Conservation (phyloP, 1,140 invertebrate genomes). For the Aphaenogaster rudis region DNA sequence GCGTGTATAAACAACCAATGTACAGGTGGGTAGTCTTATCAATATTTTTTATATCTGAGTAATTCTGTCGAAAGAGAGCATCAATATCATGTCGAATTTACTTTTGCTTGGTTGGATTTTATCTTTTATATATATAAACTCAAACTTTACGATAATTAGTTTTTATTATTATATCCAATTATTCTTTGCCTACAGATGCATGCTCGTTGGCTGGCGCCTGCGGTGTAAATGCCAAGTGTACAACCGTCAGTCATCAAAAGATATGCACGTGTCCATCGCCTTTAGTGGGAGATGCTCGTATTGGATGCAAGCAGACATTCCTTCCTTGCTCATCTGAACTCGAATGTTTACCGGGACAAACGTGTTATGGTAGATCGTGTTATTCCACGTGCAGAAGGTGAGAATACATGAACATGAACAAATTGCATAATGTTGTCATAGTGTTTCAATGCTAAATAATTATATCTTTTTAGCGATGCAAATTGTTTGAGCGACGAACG, state of each 20-base stretch:
- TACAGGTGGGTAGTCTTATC: constrained; percentile 81
- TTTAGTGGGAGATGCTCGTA: constrained; percentile 91
- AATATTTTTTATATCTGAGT: background rate
- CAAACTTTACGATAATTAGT: background rate
- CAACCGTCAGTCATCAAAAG: constrained; percentile 90
- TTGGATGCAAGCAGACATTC: constrained; percentile 91
- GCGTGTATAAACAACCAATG: constrained; percentile 93
- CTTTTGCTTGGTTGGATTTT: background rate
- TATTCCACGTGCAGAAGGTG: constrained; percentile 91
- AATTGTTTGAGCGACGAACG: constrained; percentile 94
- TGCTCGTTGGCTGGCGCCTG: constrained; percentile 93
- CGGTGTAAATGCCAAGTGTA: constrained; percentile 93
- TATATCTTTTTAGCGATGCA: constrained; percentile 88
- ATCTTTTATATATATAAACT: background rate
- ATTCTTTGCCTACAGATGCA: constrained; percentile 85
- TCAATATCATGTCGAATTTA: background rate
- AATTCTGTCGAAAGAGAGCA: background rate
- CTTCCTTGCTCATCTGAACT: constrained; percentile 89
- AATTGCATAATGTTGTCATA: background rate
- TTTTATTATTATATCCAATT: background rate
- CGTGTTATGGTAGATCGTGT: constrained; percentile 92
- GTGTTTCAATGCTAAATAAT: background rate
- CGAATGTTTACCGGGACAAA: constrained; percentile 90
- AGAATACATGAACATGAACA: constrained; percentile 61
- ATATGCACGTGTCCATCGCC: constrained; percentile 91